Base-by-base conservation (phyloP, 1,140 invertebrate genomes). In the Drosophila watanabei region DNA sequence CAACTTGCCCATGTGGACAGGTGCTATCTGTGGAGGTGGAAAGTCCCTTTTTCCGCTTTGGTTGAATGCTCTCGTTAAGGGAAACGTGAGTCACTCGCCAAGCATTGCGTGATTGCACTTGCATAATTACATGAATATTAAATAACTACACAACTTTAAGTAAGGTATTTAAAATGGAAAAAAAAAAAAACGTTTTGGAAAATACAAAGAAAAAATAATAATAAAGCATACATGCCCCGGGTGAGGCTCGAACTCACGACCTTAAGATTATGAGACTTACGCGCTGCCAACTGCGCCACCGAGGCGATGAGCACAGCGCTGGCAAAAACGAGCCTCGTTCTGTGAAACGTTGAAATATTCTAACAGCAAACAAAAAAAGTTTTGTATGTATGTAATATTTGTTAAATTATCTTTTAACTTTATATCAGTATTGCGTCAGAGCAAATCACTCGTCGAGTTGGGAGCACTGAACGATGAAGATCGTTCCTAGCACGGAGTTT, bases 251-350 rank as follows among this genome's bases (percentile, higher is more conserved):
- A 98, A 97, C 97, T 97, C 97, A 97, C 97, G 97, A 97, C 97
- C 97, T 97, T 97, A 96, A 97, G 97, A 98, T 97, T 98, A 98
- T 98, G 97, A 98, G 97, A 98, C 97, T 97, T 96, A 97, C 97
- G 97, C 97, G 96, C 97, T 98, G 95, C 97, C 97, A 96, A 97
- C 97, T 97, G 97, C 96, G 97, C 97, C 95, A 97, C 96, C 96
- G 96, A 97, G 96, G 96, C 24, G 35, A 54, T 79, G 33, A 43
- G 24, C 54, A 35, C n/a, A 11, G 7, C 32, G 68, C 35, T 37
- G 54, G 69, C 68, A 51, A 18, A 43, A 41, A 39, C 46, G 24
- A 43, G 41, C 16, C 60, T 65, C n/a, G 45, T 51, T 14, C 46
- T 28, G 30, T 46, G 56, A 18, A 14, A 20, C 16, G 2, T 24